Evolutionary conservation across 2,797 vertebrate species (phyloP), one percentile per base, ranked within the genome.

Genomic region (Geotria australis): DNA sequence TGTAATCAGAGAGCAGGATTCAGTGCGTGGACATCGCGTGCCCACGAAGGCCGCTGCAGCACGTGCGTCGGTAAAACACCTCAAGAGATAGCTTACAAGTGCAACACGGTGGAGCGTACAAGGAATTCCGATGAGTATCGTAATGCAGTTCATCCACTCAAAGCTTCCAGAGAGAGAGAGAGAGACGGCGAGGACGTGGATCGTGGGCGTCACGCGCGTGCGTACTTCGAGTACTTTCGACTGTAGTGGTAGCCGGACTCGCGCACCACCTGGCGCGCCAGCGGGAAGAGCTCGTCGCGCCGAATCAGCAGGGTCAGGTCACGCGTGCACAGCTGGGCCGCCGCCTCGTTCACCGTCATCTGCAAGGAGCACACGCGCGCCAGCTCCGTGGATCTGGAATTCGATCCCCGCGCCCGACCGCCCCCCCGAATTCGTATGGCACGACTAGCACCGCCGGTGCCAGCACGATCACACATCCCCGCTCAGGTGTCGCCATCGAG

Each of bases 231-330:
- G 64, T 84, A 83, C 69, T 85, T 78, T 72, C 94, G 94, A 47
- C 86, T 98, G 64, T 94, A 95, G 64, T 98, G 95, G 73, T 98
- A 95, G 13, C 88, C 95, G 66, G 95, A 88, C 67, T 95, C 88
- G 64, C 88, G 77, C 64, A 88, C 95, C 63, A 98, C 84, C 66
- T 98, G 89, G 47, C 89, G 74, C 10, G 89, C 84, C 60, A 98
- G 73, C 1, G 83, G 83, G 11, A 98, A 98, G 14, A 98, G 77
- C 65, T 98, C 88, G 47, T 98, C 89, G 57, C 89, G 77, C 46
- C 89, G 79, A 1, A 83, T 91, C 67, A 98, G 64, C 65, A 98
- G 66, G 1, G 81, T 83, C 10, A 78, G 79, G 64, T 98, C 89
- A 61, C 85, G 82, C 70, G 86, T 84, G 47, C 89, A 98, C 61